Conservation (phyloP, 2,888 invertebrate genomes). For the Meiosimyza decipiens region DNA sequence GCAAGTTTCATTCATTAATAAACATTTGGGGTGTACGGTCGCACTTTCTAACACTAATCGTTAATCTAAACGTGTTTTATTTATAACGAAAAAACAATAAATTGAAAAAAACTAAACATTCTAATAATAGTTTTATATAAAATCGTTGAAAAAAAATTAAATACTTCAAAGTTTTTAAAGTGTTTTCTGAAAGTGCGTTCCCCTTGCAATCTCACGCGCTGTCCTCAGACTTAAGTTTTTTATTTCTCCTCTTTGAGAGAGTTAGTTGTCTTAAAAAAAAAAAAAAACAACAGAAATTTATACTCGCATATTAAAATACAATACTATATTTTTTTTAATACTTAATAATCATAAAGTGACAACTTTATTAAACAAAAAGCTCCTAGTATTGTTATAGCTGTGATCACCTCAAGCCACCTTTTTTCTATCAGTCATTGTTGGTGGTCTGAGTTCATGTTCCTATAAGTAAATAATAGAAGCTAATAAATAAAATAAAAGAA, state of each 20-base stretch:
- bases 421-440: too few species aligned
- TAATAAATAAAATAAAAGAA: background rate
- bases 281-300: too few species aligned
- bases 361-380: constrained; percentile 4
- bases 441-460: too few species aligned
- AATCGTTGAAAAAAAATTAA: background rate
- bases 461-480: too few species aligned
- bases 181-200: too few species aligned
- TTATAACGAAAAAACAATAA: background rate
- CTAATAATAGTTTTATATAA: background rate
- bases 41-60: background rate
- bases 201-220: too few species aligned
- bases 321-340: constrained; percentile 4
- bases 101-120: background rate
- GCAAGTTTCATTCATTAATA: constrained; percentile 29
- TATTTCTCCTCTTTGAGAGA: too few species aligned
- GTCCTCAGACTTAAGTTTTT: too few species aligned
- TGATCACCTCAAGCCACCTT: constrained; percentile 1
- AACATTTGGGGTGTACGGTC: constrained; percentile 27
- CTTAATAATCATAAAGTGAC: constrained; percentile 7
- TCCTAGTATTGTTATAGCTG: constrained; percentile 9
- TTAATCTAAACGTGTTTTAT: background rate
- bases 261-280: too few species aligned
- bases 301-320: background rate
- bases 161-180: too few species aligned